Evolutionary conservation across 2,797 vertebrate genomes (phyloP), one percentile per base, ranked within the genome.

Genomic region (Caiman crocodilus): DNA sequence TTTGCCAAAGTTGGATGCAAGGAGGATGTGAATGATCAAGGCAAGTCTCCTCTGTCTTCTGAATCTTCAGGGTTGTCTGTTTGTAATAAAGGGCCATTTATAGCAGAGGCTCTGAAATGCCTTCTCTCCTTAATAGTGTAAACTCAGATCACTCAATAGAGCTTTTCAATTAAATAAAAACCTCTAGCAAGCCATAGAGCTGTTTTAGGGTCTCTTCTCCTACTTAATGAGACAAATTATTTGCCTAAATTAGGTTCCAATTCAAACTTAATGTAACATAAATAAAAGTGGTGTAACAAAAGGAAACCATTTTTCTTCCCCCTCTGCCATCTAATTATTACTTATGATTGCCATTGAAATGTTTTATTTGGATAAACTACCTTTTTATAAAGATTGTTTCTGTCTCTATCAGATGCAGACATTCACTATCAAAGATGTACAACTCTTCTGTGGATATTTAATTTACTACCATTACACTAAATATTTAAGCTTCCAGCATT

Each of bases 401-500:
- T 90, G 71, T 96, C 92, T 96, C 79, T n/a, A 83, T 86, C 74
- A 93, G 94, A 93, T 76, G 64, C 32, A 93, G 76, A 76, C 76
- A 79, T 35, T 95, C 96, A 84, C 90, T 92, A 79, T 65, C 79
- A 81, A 79, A 94, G 88, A 94, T 89, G 85, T 63, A 87, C 17
- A 56, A 26, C 7, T 83, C 69, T 88, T 96, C 92, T 50, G 81
- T 90, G 82, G 90, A 76, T 75, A 92, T 87, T 79, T 93, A 94
- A 93, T 96, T 96, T 96, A 84, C 87, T 90, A 59, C 92, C 92
- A 96, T 94, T 95, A 95, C 65, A 95, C 88, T 91, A 96, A 95
- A 96, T 91, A 96, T 76, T 95, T 90, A 94, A 90, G 95, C 95
- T 92, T 89, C 82, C 71, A 82, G 61, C 64, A 96, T 96, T 95